Percentiles rank a stretch among this genome's conserved stretches.
Evolutionary conservation across 2,888 invertebrate species (phyloP).

Genomic region (Acrobasis repandana): DNA sequence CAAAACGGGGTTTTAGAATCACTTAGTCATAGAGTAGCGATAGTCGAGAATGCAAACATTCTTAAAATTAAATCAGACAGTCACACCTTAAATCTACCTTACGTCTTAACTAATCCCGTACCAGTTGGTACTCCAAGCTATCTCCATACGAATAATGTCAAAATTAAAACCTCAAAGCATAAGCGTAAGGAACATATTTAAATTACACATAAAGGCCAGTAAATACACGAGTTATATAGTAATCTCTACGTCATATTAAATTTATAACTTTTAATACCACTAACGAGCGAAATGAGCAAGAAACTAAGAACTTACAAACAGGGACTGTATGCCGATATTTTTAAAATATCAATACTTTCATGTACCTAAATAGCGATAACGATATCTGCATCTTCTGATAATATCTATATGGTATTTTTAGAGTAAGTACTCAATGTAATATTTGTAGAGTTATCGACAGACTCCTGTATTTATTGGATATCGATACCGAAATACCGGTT

Average conservation of each 20-base stretch:
- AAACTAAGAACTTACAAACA: slow-evolving; percentile 47
- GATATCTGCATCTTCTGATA: no score
- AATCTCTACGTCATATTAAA: slow-evolving; percentile 73
- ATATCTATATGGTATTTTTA: no score
- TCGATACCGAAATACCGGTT: no score
- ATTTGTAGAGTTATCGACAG: no score
- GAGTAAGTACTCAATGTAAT: no score
- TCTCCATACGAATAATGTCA: slow-evolving; percentile 42
- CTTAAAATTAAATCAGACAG: slow-evolving; percentile 58
- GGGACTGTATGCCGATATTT: no score
- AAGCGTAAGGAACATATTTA: slow-evolving; percentile 61
- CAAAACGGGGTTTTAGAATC: slow-evolving; percentile 63
- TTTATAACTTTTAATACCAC: slow-evolving; percentile 66
- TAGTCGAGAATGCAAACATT: slow-evolving; percentile 54
- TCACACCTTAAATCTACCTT: slow-evolving; percentile 67
- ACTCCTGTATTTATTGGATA: no score
- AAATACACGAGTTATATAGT: slow-evolving; percentile 71
- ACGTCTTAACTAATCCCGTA: slow-evolving; percentile 58
- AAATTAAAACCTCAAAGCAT: slow-evolving; percentile 53
- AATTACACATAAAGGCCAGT: slow-evolving; percentile 70
- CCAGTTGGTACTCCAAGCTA: slow-evolving; percentile 60
- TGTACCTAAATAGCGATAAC: no score
- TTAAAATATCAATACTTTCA: no score
- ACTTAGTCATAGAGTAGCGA: slow-evolving; percentile 52
- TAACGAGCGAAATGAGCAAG: slow-evolving; percentile 73